These are phyloP conservation scores for Onychostoma macrolepis DNA, from an alignment of 2,113 vertebrate genomes.

Conservation along the genomic window DNA sequence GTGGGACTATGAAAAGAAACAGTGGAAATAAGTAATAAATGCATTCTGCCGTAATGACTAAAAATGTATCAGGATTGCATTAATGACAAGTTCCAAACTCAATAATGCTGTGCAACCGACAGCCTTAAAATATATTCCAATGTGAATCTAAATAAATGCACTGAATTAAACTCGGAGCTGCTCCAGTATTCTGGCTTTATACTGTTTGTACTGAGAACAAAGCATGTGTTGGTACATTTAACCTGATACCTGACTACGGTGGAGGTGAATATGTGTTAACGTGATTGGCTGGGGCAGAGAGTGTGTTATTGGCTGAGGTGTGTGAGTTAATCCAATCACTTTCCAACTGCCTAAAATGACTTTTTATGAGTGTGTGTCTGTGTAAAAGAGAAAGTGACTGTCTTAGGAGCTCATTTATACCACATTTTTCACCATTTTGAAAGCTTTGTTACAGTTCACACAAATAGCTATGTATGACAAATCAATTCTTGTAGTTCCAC, in stretches of 20 bases:
- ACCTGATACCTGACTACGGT: conserved; percentile 3
- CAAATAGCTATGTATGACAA: not conserved
- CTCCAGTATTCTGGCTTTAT: conserved; percentile 22
- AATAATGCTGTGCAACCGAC: conserved; percentile 29
- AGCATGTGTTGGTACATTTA: conserved; percentile 4
- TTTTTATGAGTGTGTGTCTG: not conserved
- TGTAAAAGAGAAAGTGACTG: not conserved
- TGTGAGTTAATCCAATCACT: not conserved
- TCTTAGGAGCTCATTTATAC: not conserved
- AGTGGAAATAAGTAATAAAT: conserved; percentile 81
- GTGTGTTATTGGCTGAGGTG: conserved; percentile 6
- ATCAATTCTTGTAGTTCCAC: not conserved
- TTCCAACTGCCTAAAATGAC: not conserved
- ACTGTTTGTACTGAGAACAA: conserved; percentile 22
- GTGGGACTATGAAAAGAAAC: conserved; percentile 87
- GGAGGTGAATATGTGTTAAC: not conserved
- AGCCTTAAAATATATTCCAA: conserved; percentile 38
- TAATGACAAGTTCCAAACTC: not conserved
- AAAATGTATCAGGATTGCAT: not conserved
- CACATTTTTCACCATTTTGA: not conserved
- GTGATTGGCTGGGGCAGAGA: conserved; percentile 6
- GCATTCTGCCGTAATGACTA: not conserved
- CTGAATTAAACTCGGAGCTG: not conserved
- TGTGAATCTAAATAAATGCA: conserved; percentile 42
- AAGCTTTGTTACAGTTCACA: not conserved